Evolutionary conservation across 1,140 invertebrate genomes (phyloP), one percentile per base, ranked within the genome.

Genomic region (Danaus plexippus): DNA sequence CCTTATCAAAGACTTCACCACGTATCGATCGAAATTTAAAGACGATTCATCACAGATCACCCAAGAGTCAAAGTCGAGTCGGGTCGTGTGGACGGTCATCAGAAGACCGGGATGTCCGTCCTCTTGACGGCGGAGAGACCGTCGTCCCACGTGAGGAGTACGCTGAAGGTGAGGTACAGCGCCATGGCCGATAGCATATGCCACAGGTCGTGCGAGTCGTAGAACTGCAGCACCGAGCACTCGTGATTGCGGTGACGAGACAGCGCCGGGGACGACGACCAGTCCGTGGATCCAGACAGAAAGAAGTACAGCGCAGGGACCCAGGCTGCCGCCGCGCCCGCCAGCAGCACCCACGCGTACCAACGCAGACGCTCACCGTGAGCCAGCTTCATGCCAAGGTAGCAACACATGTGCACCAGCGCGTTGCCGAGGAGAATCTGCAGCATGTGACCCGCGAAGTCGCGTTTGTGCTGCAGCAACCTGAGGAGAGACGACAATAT

Each of bases 131-230:
- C 90, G 8, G 89, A 85, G 42, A 96, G 71, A 69, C 95, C 94
- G 75, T 96, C 94, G 75, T 96, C 95, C 64, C 96, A 87, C 1
- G 94, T 94, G 32, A 96, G 87, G 59, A 96, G 79, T 13, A 92
- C 91, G 91, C 94, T 94, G 77, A 97, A 97, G n/a, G 94, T 94
- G 71, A 97, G 94, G 74, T 96, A 97, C 88, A 98, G 92, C 45
- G 93, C 94, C 15, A 92, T 88, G n/a, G 95, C 94, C n/a, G 95
- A 97, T 10, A 97, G 85, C 73, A 97, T 93, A 85, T 97, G 96
- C 96, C 96, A 97, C 52, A 96, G 90, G 71, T 97, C 96, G 81
- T 97, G 96, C 53, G 88, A 90, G 85, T 97, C 96, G 80, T 95
- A 97, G 77, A 97, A 97, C 61, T 92, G 87, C 22, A 96, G 78